Evolutionary conservation across 1,140 invertebrate genomes (phyloP), one percentile per base, ranked within the genome.

Genomic region (Drosophila sproati): DNA sequence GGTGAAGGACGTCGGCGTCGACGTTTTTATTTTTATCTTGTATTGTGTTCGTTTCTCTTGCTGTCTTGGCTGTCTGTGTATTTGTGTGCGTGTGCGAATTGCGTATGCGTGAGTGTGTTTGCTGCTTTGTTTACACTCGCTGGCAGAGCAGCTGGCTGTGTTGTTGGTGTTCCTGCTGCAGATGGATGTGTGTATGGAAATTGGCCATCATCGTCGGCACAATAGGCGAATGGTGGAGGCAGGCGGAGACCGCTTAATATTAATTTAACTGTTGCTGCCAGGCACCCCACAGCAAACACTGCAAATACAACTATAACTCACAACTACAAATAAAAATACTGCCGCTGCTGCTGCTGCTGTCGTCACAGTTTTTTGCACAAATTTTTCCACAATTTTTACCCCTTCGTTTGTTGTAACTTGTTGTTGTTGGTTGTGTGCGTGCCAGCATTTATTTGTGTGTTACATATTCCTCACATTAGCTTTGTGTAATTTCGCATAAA

Each of bases 321-420:
- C 73, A 73, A 73, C 61, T 56, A 59, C 71, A 35, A 66, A 43
- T 60, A 39, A 52, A 63, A 52, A 51, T 43, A 41, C 72, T 64
- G n/a, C 52, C 71, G 55, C 69, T 66, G 56, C 55, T 48, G 37
- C 51, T 54, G 66, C 45, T 57, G 52, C 35, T 75, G 71, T 75
- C 83, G 83, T 88, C 80, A 89, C 83, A 88, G 50, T 76, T 82
- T 88, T 89, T 89, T 88, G 83, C 83, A 87, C 83, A 87, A 73
- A 89, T 89, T 80, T 20, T 76, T 79, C 52, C 69, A 63, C 62
- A 39, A 37, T 66, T 72, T 72, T 61, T 64, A 37, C 48, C 59
- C 60, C 61, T 57, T 70, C 60, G 54, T 64, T 20, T 63, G 47
- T 43, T 35, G 48, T 20, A 28, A 55, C 31, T 69, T 71, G 73